Percentiles rank a stretch among this genome's conserved stretches.
Evolutionary conservation across 2,888 invertebrate species (phyloP).

Genomic region (Penaeus monodon): DNA sequence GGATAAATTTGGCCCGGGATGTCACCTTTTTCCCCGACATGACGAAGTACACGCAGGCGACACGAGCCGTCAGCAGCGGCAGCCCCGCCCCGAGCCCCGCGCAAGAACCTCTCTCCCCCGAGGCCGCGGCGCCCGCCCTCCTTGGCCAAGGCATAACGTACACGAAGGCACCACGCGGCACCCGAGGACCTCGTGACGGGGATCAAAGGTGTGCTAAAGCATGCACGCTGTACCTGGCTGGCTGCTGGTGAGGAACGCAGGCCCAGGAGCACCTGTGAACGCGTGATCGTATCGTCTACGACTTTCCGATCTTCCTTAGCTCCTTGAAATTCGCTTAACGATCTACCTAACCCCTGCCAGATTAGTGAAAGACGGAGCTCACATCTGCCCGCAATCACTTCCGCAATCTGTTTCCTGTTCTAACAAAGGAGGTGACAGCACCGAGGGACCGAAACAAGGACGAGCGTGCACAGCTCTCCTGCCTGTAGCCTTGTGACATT

Average conservation of each 20-base stretch:
- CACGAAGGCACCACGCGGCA: no score
- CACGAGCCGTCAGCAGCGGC: constrained; percentile 26
- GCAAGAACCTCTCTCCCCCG: not conserved
- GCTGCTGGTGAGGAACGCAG: not conserved
- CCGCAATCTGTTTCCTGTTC: constrained; percentile 21
- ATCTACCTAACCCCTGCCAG: constrained; percentile 4
- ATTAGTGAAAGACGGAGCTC: constrained; percentile 4
- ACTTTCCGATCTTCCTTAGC: constrained; percentile 24
- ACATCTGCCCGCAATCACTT: constrained; percentile 5
- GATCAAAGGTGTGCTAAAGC: not conserved
- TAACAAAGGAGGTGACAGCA: not conserved
- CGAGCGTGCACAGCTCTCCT: not conserved
- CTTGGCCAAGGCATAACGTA: not conserved
- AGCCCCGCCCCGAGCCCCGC: not conserved
- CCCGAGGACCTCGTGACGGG: constrained; percentile 2
- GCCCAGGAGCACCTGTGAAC: constrained; percentile 10
- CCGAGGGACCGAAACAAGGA: not conserved
- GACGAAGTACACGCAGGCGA: constrained; percentile 34
- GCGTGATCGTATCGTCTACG: constrained; percentile 16
- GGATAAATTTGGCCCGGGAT: constrained; percentile 37
- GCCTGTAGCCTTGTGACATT: not conserved
- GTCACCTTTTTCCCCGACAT: constrained; percentile 37
- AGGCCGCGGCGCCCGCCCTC: not conserved
- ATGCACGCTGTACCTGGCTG: no score
- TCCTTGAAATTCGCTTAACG: not conserved